Evolutionary conservation across 2,113 vertebrate genomes (phyloP), one percentile per base, ranked within the genome.

Genomic region (Ophiodon elongatus): DNA sequence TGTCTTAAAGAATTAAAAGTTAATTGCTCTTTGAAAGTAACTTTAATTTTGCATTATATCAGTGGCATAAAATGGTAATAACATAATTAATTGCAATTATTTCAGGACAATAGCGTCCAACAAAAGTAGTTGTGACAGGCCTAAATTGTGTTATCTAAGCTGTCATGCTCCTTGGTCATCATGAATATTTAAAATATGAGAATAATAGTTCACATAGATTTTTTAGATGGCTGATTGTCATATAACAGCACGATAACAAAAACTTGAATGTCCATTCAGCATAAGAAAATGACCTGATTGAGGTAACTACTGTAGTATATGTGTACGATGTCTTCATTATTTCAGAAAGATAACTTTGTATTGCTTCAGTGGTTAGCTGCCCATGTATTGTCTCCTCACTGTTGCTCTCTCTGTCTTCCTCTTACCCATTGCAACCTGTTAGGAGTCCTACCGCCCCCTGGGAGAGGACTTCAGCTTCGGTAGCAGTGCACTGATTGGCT

Each of bases 391-490:
- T 74, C 57, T 81, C 77, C 68, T 87, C 70, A 87, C 66, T 73
- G 50, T 60, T 5, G 17, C 21, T 83, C 52, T 66, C 23, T 52
- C 66, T 79, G 39, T 87, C 33, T 35, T 21, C 23, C 72, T 68
- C 78, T 68, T 19, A 8, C 47, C 39, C 8, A 5, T 43, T 59
- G 80, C 71, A 83, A 45, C 79, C 27, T 73, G 87, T 9, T 77
- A 99, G 97, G 97, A 97, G 85, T 89, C 96, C 0, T 96, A 96
- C 84, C 96, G 80, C 45, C 96, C 97, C 2, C 92, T 98, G 64
- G 96, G 92, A 4, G 98, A 97, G 72, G 97, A 98, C 87, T 98
- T 99, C 84, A 97, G 97, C 85, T 97, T 99, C 67, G 96, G 97
- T 79, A 98, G 97, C 95, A 97, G 97, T 0, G 96, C 97, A 31